These are phyloP conservation scores for Tigriopus californicus DNA, from an alignment of 2,888 invertebrate species.

Conservation along the genomic window DNA sequence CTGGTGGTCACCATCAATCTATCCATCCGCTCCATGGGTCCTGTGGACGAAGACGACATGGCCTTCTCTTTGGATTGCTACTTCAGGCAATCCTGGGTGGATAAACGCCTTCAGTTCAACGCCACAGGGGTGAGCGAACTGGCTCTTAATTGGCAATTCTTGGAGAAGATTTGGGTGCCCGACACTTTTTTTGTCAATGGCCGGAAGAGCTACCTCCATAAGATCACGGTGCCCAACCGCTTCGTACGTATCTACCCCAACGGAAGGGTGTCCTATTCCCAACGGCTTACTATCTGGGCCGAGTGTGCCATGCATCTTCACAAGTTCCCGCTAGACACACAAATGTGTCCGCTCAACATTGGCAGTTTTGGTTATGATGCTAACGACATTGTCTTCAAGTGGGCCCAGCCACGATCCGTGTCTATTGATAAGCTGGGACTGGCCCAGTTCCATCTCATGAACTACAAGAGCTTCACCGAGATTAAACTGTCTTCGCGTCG, in stretches of 20 bases:
- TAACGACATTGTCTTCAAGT: slow-evolving; percentile 36
- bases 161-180: slow-evolving; percentile 39
- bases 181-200: slow-evolving; percentile 38
- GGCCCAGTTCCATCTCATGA: slow-evolving; percentile 27
- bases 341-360: slow-evolving; percentile 31
- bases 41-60: slow-evolving; percentile 28
- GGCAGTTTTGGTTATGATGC: slow-evolving; percentile 37
- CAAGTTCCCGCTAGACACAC: slow-evolving; percentile 19
- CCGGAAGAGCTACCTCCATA: slow-evolving; percentile 35
- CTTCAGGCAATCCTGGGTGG: slow-evolving; percentile 31
- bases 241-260: slow-evolving; percentile 14
- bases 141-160: slow-evolving; percentile 35
- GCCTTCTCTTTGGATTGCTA: slow-evolving; percentile 14
- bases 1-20: slow-evolving; percentile 28
- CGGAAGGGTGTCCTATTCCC: slow-evolving; percentile 13
- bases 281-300: slow-evolving; percentile 32
- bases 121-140: slow-evolving; percentile 25
- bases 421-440: slow-evolving; percentile 8
- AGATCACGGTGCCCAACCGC: slow-evolving; percentile 35
- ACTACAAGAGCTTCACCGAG: slow-evolving; percentile 31
- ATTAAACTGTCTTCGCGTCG: background rate
- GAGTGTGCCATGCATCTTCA: slow-evolving; percentile 31
- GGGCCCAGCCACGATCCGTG: slow-evolving; percentile 25
- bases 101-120: slow-evolving; percentile 32
- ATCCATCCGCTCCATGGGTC: slow-evolving; percentile 30